Base-by-base conservation (phyloP, 2,113 vertebrate species). In the Fregata magnificens region DNA sequence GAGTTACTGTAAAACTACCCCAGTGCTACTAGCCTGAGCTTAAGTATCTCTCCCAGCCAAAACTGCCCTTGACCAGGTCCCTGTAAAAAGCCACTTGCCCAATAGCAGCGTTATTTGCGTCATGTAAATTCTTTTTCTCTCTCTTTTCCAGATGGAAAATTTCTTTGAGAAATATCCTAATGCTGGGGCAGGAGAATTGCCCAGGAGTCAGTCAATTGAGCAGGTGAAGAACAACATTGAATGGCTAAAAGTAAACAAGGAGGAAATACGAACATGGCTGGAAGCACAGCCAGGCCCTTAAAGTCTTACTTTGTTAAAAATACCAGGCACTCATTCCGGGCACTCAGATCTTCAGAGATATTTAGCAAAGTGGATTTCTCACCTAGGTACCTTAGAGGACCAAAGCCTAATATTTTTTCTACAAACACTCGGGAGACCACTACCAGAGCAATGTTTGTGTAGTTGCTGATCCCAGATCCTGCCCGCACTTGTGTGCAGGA, bases 211-310 rank as follows among this genome's bases (percentile, higher is more conserved):
- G 97, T 99, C 99, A 10, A 58, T 99, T 63, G 99, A 99, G 93
- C 99, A 98, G 3, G 99, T 99, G 93, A 98, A 86, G 93, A 99
- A 97, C 97, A 99, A 99, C 86, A 99, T 99, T 2, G 96, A 98
- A 26, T 99, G 99, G 99, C 79, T 99, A 26, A 95, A 80, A 63
- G 94, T 32, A 16, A 99, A 99, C 66, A 95, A 96, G 93, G 20
- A 97, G 0, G 98, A 98, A 88, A 99, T 99, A 82, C 13, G 4
- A 10, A 1, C 0, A 0, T 99, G 99, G 99, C 97, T 99, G 74
- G 10, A 90, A 8, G 4, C 1, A 63, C 2, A 25, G 20, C 0
- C 1, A 44, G 8, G 3, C 34, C 16, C 11, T 74, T 88, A 16
- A 49, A 52, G 32, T 40, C 76, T 56, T 58, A 58, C 69, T 42